Base-by-base conservation (phyloP, 2,797 vertebrate species). In the Poecilia velifera region DNA sequence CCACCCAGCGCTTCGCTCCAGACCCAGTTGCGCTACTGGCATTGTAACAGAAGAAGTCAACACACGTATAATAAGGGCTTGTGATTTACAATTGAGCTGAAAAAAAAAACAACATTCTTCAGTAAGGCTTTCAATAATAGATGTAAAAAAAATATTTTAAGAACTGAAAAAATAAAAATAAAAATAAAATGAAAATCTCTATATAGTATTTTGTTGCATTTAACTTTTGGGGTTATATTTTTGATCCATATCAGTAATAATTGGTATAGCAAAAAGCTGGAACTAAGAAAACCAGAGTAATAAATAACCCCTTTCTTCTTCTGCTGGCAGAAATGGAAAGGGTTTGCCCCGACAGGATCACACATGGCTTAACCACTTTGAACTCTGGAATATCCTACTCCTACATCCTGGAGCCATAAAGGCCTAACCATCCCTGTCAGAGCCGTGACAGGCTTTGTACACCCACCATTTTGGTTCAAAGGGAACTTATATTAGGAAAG, bases 401-500 rank as follows among this genome's bases (percentile, higher is more conserved):
- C 76, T 79, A 62, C 81, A 79, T 85, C 88, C 84, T 82, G 75
- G 80, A 45, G 79, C 89, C 82, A 77, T 87, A 85, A 89, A 85
- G 84, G 75, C 73, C 89, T 81, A 76, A 87, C 86, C 89, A 81
- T 86, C 85, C 82, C 85, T 87, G 85, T 89, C 90, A 84, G 83
- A 76, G n/a, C 34, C 78, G 83, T 88, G 87, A 90, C 80, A 83
- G 80, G 78, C 86, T 89, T 82, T 86, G 76, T 79, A 83, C 89
- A 87, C 89, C 88, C 88, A 90, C 87, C 82, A 83, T 87, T 92
- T 90, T 84, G 83, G 90, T 93, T 88, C 81, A 89, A 79, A 85
- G 89, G 83, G 77, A 76, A 86, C 82, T 89, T 91, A 89, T 92
- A 93, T 93, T 92, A 84, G 81, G 91, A 94, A 91, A 94, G 81